Evolutionary conservation across 2,113 vertebrate genomes (phyloP).

Genomic region (Rhinolophus ferrumequinum): DNA sequence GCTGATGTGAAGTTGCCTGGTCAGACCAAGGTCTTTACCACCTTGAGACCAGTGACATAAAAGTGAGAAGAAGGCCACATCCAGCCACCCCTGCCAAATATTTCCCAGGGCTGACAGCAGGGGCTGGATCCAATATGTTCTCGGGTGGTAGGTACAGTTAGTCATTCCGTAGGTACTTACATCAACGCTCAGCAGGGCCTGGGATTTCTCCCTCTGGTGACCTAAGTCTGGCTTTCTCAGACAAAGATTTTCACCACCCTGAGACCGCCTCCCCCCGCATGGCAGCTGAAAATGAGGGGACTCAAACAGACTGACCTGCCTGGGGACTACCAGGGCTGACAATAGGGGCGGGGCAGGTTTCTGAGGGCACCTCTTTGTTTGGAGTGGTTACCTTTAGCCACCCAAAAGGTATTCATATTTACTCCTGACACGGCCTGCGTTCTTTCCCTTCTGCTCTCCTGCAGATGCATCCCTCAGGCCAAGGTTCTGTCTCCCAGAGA

Average conservation of each 20-base stretch:
- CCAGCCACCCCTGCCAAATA: not conserved
- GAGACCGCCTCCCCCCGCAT: not conserved
- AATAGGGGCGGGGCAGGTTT: not conserved
- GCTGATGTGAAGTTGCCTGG: not conserved
- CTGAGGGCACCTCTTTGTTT: not conserved
- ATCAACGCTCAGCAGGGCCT: not conserved
- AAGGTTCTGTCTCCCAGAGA: not conserved
- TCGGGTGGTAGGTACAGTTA: not conserved
- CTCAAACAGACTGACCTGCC: not conserved
- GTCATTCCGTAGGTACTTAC: not conserved
- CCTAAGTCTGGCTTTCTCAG: not conserved
- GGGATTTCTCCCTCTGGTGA: not conserved
- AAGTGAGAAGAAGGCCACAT: not conserved
- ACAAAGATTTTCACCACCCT: not conserved
- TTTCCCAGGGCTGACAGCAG: not conserved
- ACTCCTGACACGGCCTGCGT: not conserved
- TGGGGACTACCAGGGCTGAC: not conserved
- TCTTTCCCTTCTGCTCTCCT: not conserved
- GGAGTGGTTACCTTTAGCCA: not conserved
- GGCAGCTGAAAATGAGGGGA: not conserved
- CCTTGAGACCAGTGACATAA: not conserved
- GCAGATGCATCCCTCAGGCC: not conserved
- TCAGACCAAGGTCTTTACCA: not conserved
- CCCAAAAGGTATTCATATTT: not conserved
- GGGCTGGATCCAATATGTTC: not conserved